Evolutionary conservation across 1,140 invertebrate species (phyloP), one percentile per base, ranked within the genome.

Genomic region (Caenorhabditis elegans): DNA sequence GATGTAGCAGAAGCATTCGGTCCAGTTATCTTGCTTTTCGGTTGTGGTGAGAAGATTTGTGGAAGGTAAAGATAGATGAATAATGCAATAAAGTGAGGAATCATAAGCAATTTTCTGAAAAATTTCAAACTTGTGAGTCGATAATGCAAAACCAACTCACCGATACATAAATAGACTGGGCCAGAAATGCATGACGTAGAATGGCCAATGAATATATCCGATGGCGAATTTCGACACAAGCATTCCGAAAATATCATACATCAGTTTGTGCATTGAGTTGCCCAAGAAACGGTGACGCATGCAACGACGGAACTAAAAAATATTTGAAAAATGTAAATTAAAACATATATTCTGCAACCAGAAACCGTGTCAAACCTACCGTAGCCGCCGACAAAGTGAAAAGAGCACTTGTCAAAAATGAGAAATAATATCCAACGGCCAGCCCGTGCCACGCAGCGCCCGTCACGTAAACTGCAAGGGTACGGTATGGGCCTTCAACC

Each of bases 101-200:
- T 70, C 60, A 70, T 70, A 34, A n/a, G 22, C 6, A 70, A 34
- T 39, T 70, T 70, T n/a, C 60, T 60, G n/a, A 3, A 53, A 53
- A 53, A 26, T 0, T 26, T 26, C 6, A 28, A 53, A 28, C 8
- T 26, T 53, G 3, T 28, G 39, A 43, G n/a, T n/a, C n/a, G n/a
- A 43, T 15, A 43, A 43, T 43, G 39, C 15, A 8, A 43, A 43
- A 43, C 39, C 6, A 15, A 43, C 5, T 43, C 15, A 60, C 53
- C 53, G 36, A 26, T 70, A 70, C 34, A 70, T 28, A 11, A 70
- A 70, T 6, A 70, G n/a, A 70, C 60, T 70, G 17, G 60, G 60
- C 60, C 60, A 70, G 60, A 70, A 70, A 28, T 70, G 60, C 60
- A 70, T 70, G 10, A 70, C 60, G 26, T 34, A 70, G n/a, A 70